Evolutionary conservation across 2,888 invertebrate genomes (phyloP).

Genomic region (Gortyna flavago): DNA sequence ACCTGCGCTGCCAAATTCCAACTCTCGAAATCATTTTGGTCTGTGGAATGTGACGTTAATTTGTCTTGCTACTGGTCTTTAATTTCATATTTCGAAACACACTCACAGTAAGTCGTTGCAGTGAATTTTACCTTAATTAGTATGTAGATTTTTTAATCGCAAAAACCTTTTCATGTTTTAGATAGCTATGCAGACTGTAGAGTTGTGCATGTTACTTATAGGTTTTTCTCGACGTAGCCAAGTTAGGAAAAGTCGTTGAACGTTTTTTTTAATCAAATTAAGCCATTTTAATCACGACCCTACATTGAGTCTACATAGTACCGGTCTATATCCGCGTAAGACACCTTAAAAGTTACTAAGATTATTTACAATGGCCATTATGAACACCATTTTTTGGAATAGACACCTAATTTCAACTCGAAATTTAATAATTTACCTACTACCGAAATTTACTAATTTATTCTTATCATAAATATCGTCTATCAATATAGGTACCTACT

Average conservation of each 20-base stretch:
- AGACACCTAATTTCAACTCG: neutral
- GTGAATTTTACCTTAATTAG: conserved; percentile 37
- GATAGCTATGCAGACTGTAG: conserved; percentile 22
- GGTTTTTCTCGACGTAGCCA: conserved; percentile 58
- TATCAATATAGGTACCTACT: no score
- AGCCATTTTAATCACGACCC: conserved; percentile 44
- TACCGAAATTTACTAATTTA: no score
- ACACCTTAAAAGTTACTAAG: conserved; percentile 9
- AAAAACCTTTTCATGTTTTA: conserved; percentile 39
- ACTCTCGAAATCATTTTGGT: conserved; percentile 38
- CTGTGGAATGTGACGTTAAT: conserved; percentile 41
- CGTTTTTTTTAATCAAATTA: conserved; percentile 34
- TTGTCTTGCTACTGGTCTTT: conserved; percentile 15
- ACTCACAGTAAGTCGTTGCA: conserved; percentile 23
- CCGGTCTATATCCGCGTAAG: conserved; percentile 5
- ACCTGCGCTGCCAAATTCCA: conserved; percentile 47
- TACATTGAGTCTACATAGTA: conserved; percentile 17
- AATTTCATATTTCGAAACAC: conserved; percentile 49
- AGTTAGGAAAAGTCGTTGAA: conserved; percentile 54
- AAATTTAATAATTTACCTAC: neutral
- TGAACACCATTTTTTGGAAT: conserved; percentile 11
- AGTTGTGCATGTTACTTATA: conserved; percentile 24
- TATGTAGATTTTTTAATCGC: conserved; percentile 41
- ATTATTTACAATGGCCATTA: conserved; percentile 7
- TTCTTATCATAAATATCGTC: neutral